These are phyloP conservation scores for Papilio protenor DNA, from an alignment of 2,888 invertebrate genomes.

Conservation along the genomic window DNA sequence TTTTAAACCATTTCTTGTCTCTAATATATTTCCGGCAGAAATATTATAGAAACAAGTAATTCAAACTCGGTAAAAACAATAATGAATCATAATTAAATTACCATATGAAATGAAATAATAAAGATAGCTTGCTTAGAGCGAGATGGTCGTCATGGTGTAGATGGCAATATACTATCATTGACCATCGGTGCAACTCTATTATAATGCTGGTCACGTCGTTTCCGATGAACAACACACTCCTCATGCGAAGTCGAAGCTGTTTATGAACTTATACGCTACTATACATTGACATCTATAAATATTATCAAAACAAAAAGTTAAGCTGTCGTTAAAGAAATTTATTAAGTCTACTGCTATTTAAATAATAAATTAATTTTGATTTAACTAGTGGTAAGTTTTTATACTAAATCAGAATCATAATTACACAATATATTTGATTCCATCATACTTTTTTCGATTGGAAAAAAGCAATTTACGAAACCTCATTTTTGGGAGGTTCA, in stretches of 20 bases:
- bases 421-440: not conserved
- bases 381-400: not conserved
- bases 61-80: not conserved
- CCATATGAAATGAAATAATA: not conserved
- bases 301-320: not conserved
- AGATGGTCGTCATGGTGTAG: not conserved
- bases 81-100: not conserved
- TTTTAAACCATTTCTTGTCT: not conserved
- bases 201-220: slow-evolving; percentile 31
- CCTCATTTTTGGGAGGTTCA: not conserved
- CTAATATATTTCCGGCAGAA: not conserved
- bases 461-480: not conserved
- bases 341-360: not conserved
- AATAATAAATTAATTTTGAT: not conserved
- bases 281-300: not conserved
- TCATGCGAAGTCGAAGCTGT: slow-evolving; percentile 7
- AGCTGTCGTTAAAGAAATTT: not conserved
- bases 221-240: slow-evolving; percentile 16
- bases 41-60: not conserved
- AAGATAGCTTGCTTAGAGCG: not conserved
- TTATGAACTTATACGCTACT: slow-evolving; percentile 17
- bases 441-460: not conserved
- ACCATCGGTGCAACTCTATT: not conserved
- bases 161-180: not conserved
- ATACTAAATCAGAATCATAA: not conserved